Conservation (phyloP, 2,888 invertebrate species). For the Plusia festucae region DNA sequence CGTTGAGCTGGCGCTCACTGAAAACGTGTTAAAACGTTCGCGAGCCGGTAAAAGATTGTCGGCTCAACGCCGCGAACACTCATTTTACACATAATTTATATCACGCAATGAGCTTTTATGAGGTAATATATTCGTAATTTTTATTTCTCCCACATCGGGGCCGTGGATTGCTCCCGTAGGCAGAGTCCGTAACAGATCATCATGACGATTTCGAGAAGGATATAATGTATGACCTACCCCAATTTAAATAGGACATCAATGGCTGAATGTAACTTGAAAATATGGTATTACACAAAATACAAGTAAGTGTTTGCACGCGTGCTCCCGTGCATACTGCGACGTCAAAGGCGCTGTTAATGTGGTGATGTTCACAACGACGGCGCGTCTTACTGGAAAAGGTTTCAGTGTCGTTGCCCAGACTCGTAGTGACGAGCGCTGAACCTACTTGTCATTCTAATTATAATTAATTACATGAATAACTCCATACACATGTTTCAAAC, state of each 20-base stretch:
- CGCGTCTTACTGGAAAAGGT: not conserved
- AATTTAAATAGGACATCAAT: too few species aligned
- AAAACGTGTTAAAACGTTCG: conserved; percentile 8
- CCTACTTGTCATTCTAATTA: conserved; percentile 5
- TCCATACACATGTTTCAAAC: not conserved
- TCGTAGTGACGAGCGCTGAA: not conserved
- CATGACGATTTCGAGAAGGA: not conserved
- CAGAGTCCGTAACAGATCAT: conserved; percentile 3
- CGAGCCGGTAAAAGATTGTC: conserved; percentile 29
- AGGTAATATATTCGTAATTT: conserved; percentile 36
- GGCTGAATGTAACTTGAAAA: too few species aligned
- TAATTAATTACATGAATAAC: conserved; percentile 26
- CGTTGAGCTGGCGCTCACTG: not conserved
- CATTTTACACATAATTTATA: conserved; percentile 38
- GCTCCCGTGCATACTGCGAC: not conserved
- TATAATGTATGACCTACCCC: not conserved
- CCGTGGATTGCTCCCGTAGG: not conserved
- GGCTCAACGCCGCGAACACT: conserved; percentile 35
- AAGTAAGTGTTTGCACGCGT: too few species aligned
- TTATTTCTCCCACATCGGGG: conserved; percentile 28
- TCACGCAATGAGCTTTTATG: conserved; percentile 44
- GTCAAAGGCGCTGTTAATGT: not conserved
- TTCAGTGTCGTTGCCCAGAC: conserved; percentile 5
- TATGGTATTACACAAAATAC: too few species aligned
- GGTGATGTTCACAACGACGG: too few species aligned